Percentiles rank a stretch among this genome's conserved stretches.
Evolutionary conservation across 2,888 invertebrate species (phyloP).

Genomic region (Diarsia brunnea): DNA sequence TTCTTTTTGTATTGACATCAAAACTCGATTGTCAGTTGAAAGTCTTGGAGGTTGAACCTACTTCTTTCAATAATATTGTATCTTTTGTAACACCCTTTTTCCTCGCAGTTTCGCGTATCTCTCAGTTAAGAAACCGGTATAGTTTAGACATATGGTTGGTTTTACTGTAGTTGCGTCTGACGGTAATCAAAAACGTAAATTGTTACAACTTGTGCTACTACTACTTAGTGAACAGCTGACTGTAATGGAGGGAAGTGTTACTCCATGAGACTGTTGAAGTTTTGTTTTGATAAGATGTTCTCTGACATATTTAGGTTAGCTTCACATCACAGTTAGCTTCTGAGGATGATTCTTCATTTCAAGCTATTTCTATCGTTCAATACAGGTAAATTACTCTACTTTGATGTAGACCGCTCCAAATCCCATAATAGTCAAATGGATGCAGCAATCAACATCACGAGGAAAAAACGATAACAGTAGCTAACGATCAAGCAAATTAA

Average conservation of each 20-base stretch:
- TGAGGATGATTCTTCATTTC: neutral
- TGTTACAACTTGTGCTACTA: neutral
- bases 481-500: constrained; percentile 60
- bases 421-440: constrained; percentile 31
- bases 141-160: neutral
- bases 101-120: neutral
- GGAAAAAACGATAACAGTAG: constrained; percentile 59
- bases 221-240: constrained; percentile 37
- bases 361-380: neutral
- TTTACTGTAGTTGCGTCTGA: constrained; percentile 11
- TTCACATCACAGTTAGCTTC: neutral
- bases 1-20: neutral
- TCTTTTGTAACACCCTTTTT: neutral
- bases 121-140: constrained; percentile 16
- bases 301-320: neutral
- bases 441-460: constrained; percentile 42
- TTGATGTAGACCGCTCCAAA: constrained; percentile 2
- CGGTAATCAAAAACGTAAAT: neutral
- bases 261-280: neutral
- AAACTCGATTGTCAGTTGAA: neutral
- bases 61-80: neutral
- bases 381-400: neutral
- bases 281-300: neutral
- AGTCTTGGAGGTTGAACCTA: neutral
- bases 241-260: neutral